Conservation (phyloP, 2,888 invertebrate species). For the Pristionchus fissidentatus region DNA sequence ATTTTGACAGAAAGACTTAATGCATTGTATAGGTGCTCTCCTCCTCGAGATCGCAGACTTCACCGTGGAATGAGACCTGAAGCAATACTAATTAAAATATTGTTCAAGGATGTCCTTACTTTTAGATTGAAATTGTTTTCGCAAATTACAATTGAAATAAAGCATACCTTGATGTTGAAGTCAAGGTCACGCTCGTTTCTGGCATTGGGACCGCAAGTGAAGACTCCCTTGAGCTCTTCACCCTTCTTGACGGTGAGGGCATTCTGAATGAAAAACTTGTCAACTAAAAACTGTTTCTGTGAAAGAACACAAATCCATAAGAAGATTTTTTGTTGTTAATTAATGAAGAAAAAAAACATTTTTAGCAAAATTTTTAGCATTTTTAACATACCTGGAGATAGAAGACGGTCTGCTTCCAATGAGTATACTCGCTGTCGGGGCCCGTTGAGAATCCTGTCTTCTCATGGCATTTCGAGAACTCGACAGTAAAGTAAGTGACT, state of each 20-base stretch:
- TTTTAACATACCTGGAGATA: constrained; percentile 84
- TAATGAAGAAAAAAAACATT: background rate
- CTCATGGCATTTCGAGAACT: constrained; percentile 99
- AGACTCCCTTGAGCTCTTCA: constrained; percentile 88
- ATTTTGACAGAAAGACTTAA: no score
- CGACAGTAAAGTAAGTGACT: constrained; percentile 98
- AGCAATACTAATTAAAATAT: no score
- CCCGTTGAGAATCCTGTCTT: constrained; percentile 95
- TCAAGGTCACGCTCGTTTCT: constrained; percentile 96
- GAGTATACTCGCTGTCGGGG: constrained; percentile 97
- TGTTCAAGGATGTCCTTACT: no score
- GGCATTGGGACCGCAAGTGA: constrained; percentile 94
- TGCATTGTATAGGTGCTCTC: constrained; percentile 78
- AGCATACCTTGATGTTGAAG: constrained; percentile 85
- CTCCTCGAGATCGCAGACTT: constrained; percentile 77
- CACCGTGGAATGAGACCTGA: constrained; percentile 83
- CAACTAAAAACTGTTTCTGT: background rate
- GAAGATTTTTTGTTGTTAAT: background rate
- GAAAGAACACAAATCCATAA: no score
- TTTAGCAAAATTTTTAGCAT: background rate
- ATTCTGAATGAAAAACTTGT: constrained; percentile 80
- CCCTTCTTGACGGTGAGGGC: constrained; percentile 94
- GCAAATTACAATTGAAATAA: no score
- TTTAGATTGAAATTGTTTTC: no score
- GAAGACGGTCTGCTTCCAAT: constrained; percentile 99